These are phyloP conservation scores for Anguilla megastoma DNA, from an alignment of 2,797 vertebrate genomes.

Conservation along the genomic window DNA sequence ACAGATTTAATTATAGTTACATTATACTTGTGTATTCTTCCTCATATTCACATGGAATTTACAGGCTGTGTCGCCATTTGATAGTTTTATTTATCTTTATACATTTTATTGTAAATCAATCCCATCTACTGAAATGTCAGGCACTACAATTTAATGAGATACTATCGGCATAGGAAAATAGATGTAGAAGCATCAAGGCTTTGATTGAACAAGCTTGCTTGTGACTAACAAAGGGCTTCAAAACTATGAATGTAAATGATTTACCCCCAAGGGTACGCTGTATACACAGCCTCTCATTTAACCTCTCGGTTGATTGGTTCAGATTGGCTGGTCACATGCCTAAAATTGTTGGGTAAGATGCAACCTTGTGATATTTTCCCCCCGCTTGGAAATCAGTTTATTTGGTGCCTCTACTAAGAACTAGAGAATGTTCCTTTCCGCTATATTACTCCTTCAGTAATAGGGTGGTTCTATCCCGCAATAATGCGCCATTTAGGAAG, in stretches of 20 bases:
- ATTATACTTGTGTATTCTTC: background rate
- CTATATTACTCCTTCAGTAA: background rate
- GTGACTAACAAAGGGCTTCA: background rate
- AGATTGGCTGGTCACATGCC: background rate
- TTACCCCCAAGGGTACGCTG: background rate
- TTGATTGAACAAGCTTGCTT: background rate
- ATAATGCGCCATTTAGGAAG: background rate
- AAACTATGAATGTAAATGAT: background rate
- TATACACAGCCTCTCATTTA: background rate
- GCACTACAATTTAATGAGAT: background rate
- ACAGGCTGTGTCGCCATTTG: too few species aligned
- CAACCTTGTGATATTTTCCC: background rate
- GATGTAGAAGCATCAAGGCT: background rate
- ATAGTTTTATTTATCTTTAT: background rate
- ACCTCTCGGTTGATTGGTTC: background rate
- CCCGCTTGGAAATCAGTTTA: too few species aligned
- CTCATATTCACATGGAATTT: background rate
- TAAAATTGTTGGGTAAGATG: background rate
- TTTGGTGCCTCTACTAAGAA: background rate
- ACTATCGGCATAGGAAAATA: background rate
- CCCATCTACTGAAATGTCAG: background rate
- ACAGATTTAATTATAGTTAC: background rate
- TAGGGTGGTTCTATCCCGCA: background rate
- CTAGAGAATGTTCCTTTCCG: background rate
- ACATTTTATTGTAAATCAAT: background rate